These are phyloP conservation scores for Eufriesea mexicana DNA, from an alignment of 1,140 invertebrate species.

Conservation along the genomic window DNA sequence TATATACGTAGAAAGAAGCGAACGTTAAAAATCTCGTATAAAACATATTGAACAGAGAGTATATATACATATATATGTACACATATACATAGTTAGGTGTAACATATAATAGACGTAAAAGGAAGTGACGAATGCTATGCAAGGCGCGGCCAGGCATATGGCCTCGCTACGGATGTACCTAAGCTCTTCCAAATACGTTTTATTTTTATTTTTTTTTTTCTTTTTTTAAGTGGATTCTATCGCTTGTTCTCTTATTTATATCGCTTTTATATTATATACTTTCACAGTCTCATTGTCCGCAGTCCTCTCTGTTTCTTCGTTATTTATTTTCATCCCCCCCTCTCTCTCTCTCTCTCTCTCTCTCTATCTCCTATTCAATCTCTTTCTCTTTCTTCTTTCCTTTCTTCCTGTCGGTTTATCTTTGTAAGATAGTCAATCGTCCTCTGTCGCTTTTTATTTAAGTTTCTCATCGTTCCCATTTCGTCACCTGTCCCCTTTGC, in stretches of 20 bases:
- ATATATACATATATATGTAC: slow-evolving; percentile 29
- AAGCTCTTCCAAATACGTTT: slow-evolving; percentile 67
- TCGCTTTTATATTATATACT: slow-evolving; percentile 70
- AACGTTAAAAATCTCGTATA: not conserved
- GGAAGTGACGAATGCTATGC: slow-evolving; percentile 52
- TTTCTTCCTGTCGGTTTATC: slow-evolving; percentile 21
- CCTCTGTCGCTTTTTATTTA: slow-evolving; percentile 36
- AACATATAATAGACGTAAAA: slow-evolving; percentile 49
- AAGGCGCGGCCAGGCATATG: slow-evolving; percentile 33
- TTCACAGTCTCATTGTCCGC: slow-evolving; percentile 44
- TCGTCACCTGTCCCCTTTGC: not conserved
- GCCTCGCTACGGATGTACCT: slow-evolving; percentile 70
- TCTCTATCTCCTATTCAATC: not conserved
- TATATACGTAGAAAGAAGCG: slow-evolving; percentile 6
- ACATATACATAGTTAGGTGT: slow-evolving; percentile 42
- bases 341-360: not conserved
- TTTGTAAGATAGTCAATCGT: slow-evolving; percentile 64
- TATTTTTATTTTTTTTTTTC: slow-evolving; percentile 2
- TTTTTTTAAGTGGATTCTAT: slow-evolving; percentile 46
- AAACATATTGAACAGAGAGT: not conserved
- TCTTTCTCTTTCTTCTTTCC: not conserved
- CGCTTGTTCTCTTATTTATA: slow-evolving; percentile 68
- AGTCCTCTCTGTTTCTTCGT: slow-evolving; percentile 43
- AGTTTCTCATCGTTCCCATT: not conserved
- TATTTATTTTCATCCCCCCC: slow-evolving; percentile 40